Evolutionary conservation across 2,113 vertebrate species (phyloP).

Genomic region (Cebidichthys violaceus): DNA sequence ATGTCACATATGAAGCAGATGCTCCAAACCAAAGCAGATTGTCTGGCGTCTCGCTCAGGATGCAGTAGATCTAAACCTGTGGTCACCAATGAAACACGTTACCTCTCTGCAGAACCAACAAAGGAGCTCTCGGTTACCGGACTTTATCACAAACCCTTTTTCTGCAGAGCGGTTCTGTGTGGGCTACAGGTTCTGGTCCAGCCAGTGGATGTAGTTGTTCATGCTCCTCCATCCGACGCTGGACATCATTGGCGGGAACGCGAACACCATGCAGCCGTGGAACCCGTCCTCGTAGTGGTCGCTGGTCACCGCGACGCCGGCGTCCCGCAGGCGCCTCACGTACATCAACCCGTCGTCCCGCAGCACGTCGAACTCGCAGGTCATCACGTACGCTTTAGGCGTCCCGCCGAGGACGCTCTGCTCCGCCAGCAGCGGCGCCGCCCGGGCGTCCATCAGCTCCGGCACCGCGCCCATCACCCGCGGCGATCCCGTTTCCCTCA

Average conservation of each 20-base stretch:
- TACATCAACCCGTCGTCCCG: conserved; percentile 96
- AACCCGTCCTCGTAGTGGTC: conserved; percentile 95
- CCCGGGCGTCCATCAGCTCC: conserved; percentile 86
- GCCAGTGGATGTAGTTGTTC: conserved; percentile 90
- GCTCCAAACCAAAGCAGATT: too few species aligned
- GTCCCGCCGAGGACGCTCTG: conserved; percentile 81
- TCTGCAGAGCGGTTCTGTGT: background rate
- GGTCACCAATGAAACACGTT: too few species aligned
- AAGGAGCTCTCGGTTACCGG: background rate
- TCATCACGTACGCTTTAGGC: conserved; percentile 92
- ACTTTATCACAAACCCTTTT: background rate
- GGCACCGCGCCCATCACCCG: conserved; percentile 85
- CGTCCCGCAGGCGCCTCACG: conserved; percentile 86
- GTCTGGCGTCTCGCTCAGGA: too few species aligned
- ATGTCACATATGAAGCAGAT: too few species aligned
- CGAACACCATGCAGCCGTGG: conserved; percentile 95
- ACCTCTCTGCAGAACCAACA: background rate
- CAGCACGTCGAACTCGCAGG: conserved; percentile 94
- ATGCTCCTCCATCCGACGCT: conserved; percentile 86
- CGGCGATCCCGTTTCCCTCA: conserved; percentile 79
- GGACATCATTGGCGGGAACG: conserved; percentile 88
- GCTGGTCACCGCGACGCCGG: conserved; percentile 88
- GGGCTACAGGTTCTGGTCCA: conserved; percentile 90
- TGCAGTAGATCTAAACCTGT: too few species aligned
- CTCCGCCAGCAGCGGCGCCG: conserved; percentile 89